Evolutionary conservation across 2,888 invertebrate species (phyloP).

Genomic region (Gonocerus acuteangulatus): DNA sequence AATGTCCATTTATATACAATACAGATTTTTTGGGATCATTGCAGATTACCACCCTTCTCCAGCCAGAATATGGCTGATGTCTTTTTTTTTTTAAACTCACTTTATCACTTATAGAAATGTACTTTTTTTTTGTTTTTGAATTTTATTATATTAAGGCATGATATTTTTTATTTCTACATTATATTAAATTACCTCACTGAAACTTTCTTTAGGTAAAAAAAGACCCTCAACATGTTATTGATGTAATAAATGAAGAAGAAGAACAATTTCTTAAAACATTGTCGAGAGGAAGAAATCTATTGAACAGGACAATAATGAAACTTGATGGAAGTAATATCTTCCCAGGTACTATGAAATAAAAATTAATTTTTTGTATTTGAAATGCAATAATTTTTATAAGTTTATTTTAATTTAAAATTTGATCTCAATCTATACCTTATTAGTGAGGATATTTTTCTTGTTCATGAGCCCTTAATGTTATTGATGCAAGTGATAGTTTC

Average conservation of each 20-base stretch:
- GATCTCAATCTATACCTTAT: too few relatives aligned
- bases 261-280: constrained; percentile 94
- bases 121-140: background rate
- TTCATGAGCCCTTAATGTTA: too few relatives aligned
- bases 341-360: constrained; percentile 54
- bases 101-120: background rate
- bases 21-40: too few relatives aligned
- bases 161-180: too few relatives aligned
- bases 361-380: background rate
- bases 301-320: constrained; percentile 84
- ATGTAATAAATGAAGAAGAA: constrained; percentile 96
- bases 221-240: constrained; percentile 84
- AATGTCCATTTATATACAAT: too few relatives aligned
- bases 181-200: too few relatives aligned
- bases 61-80: background rate
- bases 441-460: too few relatives aligned
- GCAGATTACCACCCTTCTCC: too few relatives aligned
- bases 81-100: background rate
- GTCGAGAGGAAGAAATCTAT: constrained; percentile 75
- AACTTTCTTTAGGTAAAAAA: constrained; percentile 64
- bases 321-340: constrained; percentile 61
- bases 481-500: too few relatives aligned
- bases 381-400: too few relatives aligned
- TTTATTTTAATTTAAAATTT: too few relatives aligned
- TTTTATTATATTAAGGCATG: too few relatives aligned